Percentiles rank a stretch among this genome's conserved stretches.
phyloP scores from a whole-genome alignment of 92 coral and sea anemone genomes.

The Porites cylindrica region DNA sequence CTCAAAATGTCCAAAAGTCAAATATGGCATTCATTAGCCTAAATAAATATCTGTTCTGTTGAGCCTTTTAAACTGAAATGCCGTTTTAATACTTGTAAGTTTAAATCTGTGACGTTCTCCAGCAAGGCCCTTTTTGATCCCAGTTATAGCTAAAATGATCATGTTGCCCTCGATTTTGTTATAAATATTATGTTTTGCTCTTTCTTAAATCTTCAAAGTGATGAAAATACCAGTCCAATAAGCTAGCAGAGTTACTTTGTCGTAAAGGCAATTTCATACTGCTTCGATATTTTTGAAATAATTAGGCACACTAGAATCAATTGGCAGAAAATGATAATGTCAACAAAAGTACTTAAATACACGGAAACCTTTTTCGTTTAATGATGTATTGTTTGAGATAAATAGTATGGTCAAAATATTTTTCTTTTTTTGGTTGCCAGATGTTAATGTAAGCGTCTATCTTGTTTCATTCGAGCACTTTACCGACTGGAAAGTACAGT shows the following conservation, averaged over 20 bases:
- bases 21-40: no score
- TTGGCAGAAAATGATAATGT: slow-evolving; percentile 6
- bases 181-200: no score
- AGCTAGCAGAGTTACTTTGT: no score
- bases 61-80: background rate
- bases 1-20: no score
- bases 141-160: no score
- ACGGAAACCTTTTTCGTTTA: background rate
- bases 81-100: no score
- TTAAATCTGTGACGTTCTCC: no score
- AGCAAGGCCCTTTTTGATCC: no score
- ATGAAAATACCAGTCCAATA: no score
- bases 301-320: background rate
- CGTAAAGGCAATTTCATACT: background rate
- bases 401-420: background rate
- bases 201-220: no score
- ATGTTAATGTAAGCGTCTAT: background rate
- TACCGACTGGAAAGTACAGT: background rate
- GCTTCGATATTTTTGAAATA: background rate
- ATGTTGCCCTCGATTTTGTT: no score
- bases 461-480: background rate
- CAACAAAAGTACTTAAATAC: slow-evolving; percentile 15
- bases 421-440: background rate
- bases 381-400: background rate
- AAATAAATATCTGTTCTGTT: background rate